A percentile compares a stretch with the other conserved stretches of the same genome.
Evolutionary conservation across 2,888 invertebrate genomes (phyloP).

Genomic region (Hemithea aestivaria): DNA sequence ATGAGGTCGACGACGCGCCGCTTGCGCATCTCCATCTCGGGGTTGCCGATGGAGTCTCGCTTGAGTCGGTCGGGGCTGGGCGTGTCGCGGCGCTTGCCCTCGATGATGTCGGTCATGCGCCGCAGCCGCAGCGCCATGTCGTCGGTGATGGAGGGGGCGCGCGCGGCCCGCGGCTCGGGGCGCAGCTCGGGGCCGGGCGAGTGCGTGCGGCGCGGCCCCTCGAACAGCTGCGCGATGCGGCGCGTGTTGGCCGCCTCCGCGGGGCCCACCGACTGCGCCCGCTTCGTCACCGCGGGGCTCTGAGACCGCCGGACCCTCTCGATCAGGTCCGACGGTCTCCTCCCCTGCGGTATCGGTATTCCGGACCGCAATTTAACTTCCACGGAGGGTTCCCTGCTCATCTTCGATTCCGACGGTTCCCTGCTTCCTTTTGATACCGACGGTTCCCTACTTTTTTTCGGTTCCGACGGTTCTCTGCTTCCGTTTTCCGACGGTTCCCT

Average conservation of each 20-base stretch:
- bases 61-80: conserved; percentile 52
- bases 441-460: conserved; percentile 21
- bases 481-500: conserved; percentile 24
- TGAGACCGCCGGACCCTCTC: conserved; percentile 41
- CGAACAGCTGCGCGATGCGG: conserved; percentile 59
- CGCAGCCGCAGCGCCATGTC: conserved; percentile 56
- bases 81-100: conserved; percentile 51
- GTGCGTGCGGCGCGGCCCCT: conserved; percentile 48
- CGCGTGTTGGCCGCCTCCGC: conserved; percentile 48
- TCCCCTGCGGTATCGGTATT: conserved; percentile 30
- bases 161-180: conserved; percentile 42
- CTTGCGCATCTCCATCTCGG: conserved; percentile 56
- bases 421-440: conserved; percentile 6
- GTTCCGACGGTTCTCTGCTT: conserved; percentile 1
- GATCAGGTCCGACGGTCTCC: conserved; percentile 45
- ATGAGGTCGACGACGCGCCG: conserved; percentile 58
- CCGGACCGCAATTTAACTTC: conserved; percentile 17
- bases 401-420: not conserved
- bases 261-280: conserved; percentile 55
- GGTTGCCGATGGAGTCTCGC: conserved; percentile 49
- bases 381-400: conserved; percentile 23
- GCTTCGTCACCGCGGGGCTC: conserved; percentile 45
- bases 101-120: conserved; percentile 60
- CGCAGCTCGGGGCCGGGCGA: conserved; percentile 51
- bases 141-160: conserved; percentile 46